Conservation (phyloP, 2,888 invertebrate species). For the Drosophila ustulata region DNA sequence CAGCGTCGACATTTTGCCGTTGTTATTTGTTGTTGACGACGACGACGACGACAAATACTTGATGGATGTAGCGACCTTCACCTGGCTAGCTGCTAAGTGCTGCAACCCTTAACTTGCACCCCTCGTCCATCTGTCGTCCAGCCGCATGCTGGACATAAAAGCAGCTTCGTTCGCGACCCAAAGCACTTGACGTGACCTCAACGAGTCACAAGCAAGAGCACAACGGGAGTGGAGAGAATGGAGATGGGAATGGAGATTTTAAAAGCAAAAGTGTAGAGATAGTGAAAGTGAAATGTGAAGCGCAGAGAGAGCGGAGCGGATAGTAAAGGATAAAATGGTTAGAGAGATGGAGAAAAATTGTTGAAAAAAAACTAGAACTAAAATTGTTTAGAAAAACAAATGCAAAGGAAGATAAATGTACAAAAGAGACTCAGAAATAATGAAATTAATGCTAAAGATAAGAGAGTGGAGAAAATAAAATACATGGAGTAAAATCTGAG, state of each 20-base stretch:
- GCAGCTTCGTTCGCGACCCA: conserved; percentile 9
- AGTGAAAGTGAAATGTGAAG: neutral
- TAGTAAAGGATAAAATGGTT: neutral
- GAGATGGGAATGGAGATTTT: neutral
- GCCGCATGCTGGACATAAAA: conserved; percentile 7
- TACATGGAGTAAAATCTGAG: too few relatives aligned
- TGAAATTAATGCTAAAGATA: too few relatives aligned
- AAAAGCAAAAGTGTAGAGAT: neutral
- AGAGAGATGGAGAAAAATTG: neutral
- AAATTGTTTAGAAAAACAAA: too few relatives aligned
- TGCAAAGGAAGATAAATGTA: too few relatives aligned
- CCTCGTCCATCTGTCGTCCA: neutral
- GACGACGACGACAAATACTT: conserved; percentile 46
- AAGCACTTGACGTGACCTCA: conserved; percentile 25
- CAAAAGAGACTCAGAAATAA: too few relatives aligned
- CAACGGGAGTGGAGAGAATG: conserved; percentile 11
- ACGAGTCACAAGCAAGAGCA: neutral
- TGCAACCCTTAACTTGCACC: neutral
- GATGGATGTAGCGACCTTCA: conserved; percentile 58
- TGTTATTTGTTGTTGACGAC: conserved; percentile 31
- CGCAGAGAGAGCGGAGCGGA: neutral
- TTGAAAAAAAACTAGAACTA: neutral
- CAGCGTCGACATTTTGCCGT: conserved; percentile 25
- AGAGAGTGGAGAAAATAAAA: too few relatives aligned
- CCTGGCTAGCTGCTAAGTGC: conserved; percentile 39